These are phyloP conservation scores for Atherix ibis DNA, from an alignment of 2,888 invertebrate species.

Conservation along the genomic window DNA sequence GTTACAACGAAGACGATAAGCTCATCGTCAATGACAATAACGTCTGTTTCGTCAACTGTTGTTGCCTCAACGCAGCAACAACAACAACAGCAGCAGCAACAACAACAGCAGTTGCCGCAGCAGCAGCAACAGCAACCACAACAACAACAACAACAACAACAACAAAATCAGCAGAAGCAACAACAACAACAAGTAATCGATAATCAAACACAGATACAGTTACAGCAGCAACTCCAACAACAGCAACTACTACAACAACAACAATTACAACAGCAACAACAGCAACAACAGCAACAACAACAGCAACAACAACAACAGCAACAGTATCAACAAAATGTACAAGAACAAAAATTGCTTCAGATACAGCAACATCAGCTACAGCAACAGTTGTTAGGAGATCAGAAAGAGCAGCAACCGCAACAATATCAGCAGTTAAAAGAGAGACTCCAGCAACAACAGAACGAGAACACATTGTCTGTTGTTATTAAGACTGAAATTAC, in stretches of 20 bases:
- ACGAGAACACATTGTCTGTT: conserved; percentile 5
- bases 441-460: conserved; percentile 3
- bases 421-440: conserved; percentile 21
- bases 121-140: conserved; percentile 8
- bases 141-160: conserved; percentile 12
- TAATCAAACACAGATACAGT: conserved; percentile 13
- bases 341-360: background rate
- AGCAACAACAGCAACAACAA: background rate
- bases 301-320: conserved; percentile 9
- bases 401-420: conserved; percentile 19
- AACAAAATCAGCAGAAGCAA: conserved; percentile 6
- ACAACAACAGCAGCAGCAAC: conserved; percentile 10
- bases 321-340: conserved; percentile 2
- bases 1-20: too few relatives aligned
- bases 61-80: too few relatives aligned
- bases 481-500: conserved; percentile 12
- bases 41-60: too few relatives aligned
- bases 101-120: conserved; percentile 10
- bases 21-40: too few relatives aligned
- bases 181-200: conserved; percentile 6
- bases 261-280: conserved; percentile 12
- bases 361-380: conserved; percentile 6
- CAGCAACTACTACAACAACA: conserved; percentile 15
- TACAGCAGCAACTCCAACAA: conserved; percentile 13
- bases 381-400: conserved; percentile 12